Evolutionary conservation across 2,888 invertebrate species (phyloP).

Genomic region (Leptodirus hochenwartii): DNA sequence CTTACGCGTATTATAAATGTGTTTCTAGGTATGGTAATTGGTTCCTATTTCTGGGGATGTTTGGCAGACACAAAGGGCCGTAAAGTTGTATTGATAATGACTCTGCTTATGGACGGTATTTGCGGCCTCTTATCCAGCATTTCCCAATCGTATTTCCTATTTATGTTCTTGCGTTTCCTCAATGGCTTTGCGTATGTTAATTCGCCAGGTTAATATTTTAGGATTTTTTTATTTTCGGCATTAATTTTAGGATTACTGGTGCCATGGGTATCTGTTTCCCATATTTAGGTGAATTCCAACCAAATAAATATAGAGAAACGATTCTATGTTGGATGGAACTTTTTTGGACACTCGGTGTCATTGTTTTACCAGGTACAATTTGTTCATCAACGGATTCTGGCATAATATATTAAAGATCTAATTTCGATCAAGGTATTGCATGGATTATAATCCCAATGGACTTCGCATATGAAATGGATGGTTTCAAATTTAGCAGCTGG

Average conservation of each 20-base stretch:
- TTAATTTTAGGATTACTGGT: slow-evolving; percentile 46
- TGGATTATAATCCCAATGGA: slow-evolving; percentile 60
- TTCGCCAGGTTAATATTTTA: background rate
- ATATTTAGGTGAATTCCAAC: slow-evolving; percentile 67
- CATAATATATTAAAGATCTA: slow-evolving; percentile 1
- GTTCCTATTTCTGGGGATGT: slow-evolving; percentile 73
- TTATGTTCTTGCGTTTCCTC: slow-evolving; percentile 53
- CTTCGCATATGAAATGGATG: slow-evolving; percentile 35
- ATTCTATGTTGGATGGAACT: slow-evolving; percentile 74
- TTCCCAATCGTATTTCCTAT: slow-evolving; percentile 51
- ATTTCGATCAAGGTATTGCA: slow-evolving; percentile 41
- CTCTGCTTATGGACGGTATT: slow-evolving; percentile 53
- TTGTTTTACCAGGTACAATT: slow-evolving; percentile 44
- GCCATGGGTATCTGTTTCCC: slow-evolving; percentile 72
- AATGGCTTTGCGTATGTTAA: slow-evolving; percentile 62
- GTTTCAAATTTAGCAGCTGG: slow-evolving; percentile 60
- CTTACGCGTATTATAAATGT: too few species aligned
- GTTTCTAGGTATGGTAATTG: slow-evolving; percentile 58
- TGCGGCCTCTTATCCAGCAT: slow-evolving; percentile 55
- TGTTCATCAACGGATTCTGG: slow-evolving; percentile 1
- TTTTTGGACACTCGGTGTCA: slow-evolving; percentile 68
- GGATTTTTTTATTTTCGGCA: background rate
- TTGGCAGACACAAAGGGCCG: slow-evolving; percentile 70
- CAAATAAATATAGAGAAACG: slow-evolving; percentile 59
- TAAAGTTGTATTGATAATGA: slow-evolving; percentile 51